These are phyloP conservation scores for Philaethria dido DNA, from an alignment of 2,888 invertebrate genomes.

Conservation along the genomic window DNA sequence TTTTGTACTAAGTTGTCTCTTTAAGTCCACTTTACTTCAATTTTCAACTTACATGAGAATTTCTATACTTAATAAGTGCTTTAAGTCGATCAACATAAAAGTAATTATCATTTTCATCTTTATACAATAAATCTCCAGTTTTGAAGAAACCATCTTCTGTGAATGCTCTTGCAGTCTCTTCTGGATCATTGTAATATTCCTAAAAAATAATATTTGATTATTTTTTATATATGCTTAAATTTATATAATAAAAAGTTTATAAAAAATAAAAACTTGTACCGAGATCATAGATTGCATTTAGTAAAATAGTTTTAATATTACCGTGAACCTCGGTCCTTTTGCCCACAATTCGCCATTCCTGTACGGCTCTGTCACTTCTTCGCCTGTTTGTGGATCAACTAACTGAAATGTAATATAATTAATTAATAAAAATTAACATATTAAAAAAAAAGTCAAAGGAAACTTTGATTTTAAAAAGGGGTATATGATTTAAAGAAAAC, in stretches of 20 bases:
- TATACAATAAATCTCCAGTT: constrained; percentile 67
- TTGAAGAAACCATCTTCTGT: constrained; percentile 71
- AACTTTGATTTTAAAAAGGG: no score
- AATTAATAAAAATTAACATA: no score
- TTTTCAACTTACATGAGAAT: constrained; percentile 63
- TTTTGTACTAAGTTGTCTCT: neutral
- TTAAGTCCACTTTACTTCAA: neutral
- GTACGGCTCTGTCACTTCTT: constrained; percentile 62
- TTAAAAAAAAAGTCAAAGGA: neutral
- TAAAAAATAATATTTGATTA: constrained; percentile 37
- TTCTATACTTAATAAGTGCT: constrained; percentile 65
- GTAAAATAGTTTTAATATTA: constrained; percentile 42
- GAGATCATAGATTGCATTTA: no score
- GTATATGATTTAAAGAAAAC: no score
- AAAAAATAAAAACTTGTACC: no score
- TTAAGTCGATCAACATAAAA: constrained; percentile 69
- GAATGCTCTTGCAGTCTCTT: constrained; percentile 61
- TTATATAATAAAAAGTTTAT: no score
- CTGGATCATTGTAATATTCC: constrained; percentile 61
- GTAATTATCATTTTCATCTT: constrained; percentile 59
- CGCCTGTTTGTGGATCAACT: constrained; percentile 60
- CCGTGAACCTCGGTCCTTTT: constrained; percentile 58
- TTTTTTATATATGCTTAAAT: neutral
- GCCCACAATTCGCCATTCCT: constrained; percentile 63
- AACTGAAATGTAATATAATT: constrained; percentile 55